Base-by-base conservation (phyloP, 2,888 invertebrate genomes). In the Acleris sparsana region DNA sequence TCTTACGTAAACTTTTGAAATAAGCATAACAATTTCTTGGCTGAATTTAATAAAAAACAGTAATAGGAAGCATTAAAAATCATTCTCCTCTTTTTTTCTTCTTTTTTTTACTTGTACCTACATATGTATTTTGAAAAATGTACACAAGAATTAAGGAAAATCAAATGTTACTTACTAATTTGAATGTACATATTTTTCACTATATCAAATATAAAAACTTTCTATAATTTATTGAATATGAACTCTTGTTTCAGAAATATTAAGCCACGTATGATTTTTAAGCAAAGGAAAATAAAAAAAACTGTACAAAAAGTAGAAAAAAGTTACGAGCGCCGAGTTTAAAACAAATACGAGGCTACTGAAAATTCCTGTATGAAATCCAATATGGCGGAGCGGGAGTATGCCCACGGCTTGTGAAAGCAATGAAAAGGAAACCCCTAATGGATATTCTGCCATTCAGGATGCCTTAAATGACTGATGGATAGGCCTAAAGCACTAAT, bases 361-460 rank as follows among this genome's bases (percentile, higher is more conserved):
- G 69, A 62, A 73, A 13, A 71, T 69, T 69, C 61, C 67, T 69
- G 66, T 71, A 74, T 76, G 77, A 79, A 83, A 81, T 80, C 68
- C 75, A 80, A 80, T 80, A 80, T 76, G 72, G 72, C 75, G 64
- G 63, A 69, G 63, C 60, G 68, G 71, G 68, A 72, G 70, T 69
- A 71, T 70, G 70, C 65, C 66, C 68, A 66, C 63, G 69, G 58
- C 68, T 73, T 71, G 72, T 77, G 77, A 78, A 80, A 79, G 77
- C 76, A 69, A 75, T 82, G 77, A 80, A 84, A 82, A 81, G 78
- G 75, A 84, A 82, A 79, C 77, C 74, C 77, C 75, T 85, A 83
- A 85, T 84, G 82, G 82, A 83, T 82, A 78, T 78, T 77, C 77
- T 73, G 76, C 74, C 72, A 79, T 80, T 79, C 75, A 77, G 69